Conservation (phyloP, 2,113 vertebrate genomes). For the Perca flavescens region DNA sequence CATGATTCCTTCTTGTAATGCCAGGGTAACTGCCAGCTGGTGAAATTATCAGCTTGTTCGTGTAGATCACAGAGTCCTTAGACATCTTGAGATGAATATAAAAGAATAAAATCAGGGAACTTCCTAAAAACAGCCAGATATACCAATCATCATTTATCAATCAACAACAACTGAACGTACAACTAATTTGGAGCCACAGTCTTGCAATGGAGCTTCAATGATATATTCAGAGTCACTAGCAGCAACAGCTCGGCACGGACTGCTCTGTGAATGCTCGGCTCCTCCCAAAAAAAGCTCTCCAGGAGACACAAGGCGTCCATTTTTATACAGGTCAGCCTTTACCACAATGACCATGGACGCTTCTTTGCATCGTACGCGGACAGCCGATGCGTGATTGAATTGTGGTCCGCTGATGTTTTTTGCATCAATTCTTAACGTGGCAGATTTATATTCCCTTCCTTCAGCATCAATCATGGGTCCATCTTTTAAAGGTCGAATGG, state of each 20-base stretch:
- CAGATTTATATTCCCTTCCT: constrained; percentile 59
- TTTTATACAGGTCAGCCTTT: constrained; percentile 30
- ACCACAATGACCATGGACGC: constrained; percentile 44
- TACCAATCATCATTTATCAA: background rate
- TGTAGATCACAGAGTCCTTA: constrained; percentile 56
- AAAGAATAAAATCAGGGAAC: background rate
- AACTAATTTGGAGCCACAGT: constrained; percentile 55
- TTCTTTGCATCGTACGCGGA: constrained; percentile 50
- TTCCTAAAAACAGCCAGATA: background rate
- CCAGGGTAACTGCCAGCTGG: constrained; percentile 13
- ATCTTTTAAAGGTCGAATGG: constrained; percentile 46
- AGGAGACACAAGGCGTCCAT: constrained; percentile 8
- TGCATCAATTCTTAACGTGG: background rate
- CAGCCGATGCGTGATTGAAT: rapidly evolving
- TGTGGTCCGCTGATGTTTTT: background rate
- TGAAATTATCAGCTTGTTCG: constrained; percentile 49
- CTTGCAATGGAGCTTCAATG: constrained; percentile 48
- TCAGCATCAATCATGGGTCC: constrained; percentile 53
- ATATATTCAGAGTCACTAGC: constrained; percentile 29
- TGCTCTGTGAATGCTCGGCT: background rate
- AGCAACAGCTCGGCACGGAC: constrained; percentile 25
- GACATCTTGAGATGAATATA: constrained; percentile 15
- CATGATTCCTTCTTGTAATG: constrained; percentile 30
- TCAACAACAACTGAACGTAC: constrained; percentile 13
- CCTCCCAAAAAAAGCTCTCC: constrained; percentile 50